Percentiles rank a stretch among this genome's conserved stretches.
Evolutionary conservation across 2,888 invertebrate species (phyloP).

Genomic region (Chrysotoxum bicinctum): DNA sequence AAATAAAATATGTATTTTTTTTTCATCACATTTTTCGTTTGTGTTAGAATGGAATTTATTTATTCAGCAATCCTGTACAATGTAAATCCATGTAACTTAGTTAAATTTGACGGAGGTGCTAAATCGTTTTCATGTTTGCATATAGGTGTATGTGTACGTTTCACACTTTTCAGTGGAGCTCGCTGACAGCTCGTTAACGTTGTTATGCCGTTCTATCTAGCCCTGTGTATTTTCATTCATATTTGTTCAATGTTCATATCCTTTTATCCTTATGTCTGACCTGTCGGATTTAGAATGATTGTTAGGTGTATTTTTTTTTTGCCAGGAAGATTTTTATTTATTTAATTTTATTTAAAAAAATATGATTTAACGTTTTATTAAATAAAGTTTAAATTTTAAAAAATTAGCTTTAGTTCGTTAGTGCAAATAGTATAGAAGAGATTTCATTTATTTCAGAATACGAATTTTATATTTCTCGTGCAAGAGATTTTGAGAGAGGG

Average conservation of each 20-base stretch:
- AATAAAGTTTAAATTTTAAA: too few relatives aligned
- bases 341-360: neutral
- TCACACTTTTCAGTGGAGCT: slow-evolving; percentile 2
- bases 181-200: slow-evolving; percentile 20
- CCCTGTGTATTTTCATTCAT: neutral
- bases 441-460: too few relatives aligned
- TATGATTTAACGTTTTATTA: neutral
- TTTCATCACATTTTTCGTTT: slow-evolving; percentile 4
- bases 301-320: neutral
- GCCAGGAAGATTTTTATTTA: neutral
- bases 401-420: too few relatives aligned
- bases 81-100: neutral
- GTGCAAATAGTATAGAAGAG: too few relatives aligned
- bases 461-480: too few relatives aligned
- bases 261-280: slow-evolving; percentile 1
- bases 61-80: slow-evolving; percentile 14
- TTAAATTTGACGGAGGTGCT: neutral
- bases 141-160: neutral
- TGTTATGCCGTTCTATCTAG: neutral
- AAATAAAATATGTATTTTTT: neutral
- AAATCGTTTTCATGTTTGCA: slow-evolving; percentile 2
- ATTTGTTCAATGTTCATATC: neutral
- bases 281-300: slow-evolving; percentile 5
- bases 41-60: slow-evolving; percentile 26
- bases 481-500: too few relatives aligned